Conservation (phyloP, 2,888 invertebrate species). For the Allophyes oxyacanthae region DNA sequence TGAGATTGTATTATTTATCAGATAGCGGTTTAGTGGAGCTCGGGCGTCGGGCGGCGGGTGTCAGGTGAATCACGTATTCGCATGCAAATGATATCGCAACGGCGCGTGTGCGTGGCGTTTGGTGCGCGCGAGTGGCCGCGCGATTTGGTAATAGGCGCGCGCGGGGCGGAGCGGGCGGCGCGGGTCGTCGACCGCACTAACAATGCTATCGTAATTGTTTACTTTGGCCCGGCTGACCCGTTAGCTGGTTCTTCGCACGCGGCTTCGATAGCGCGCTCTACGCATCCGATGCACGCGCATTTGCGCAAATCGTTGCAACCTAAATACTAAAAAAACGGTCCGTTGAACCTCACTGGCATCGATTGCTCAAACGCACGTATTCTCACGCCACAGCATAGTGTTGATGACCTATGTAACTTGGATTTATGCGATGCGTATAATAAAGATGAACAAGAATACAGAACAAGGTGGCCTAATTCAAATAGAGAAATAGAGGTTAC, state of each 20-base stretch:
- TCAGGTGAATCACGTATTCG: constrained; percentile 64
- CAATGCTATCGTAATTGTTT: constrained; percentile 85
- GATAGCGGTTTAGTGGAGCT: constrained; percentile 26
- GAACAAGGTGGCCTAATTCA: constrained; percentile 24
- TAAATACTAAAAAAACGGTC: constrained; percentile 72
- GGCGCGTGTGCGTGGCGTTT: constrained; percentile 50
- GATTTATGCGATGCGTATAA: constrained; percentile 32
- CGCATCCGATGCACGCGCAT: constrained; percentile 67
- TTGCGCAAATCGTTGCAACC: constrained; percentile 76
- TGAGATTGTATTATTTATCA: constrained; percentile 17
- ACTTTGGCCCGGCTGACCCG: constrained; percentile 77
- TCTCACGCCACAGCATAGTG: constrained; percentile 49
- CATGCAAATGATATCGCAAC: constrained; percentile 62
- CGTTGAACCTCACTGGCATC: constrained; percentile 56
- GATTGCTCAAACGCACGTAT: constrained; percentile 49
- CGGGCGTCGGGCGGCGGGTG: constrained; percentile 15
- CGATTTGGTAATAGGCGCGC: constrained; percentile 65
- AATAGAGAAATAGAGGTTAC: constrained; percentile 18
- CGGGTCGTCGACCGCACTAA: constrained; percentile 73
- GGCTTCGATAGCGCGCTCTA: constrained; percentile 54
- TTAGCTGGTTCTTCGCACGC: constrained; percentile 64
- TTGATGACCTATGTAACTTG: constrained; percentile 49
- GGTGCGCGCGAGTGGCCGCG: constrained; percentile 57
- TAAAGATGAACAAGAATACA: constrained; percentile 23
- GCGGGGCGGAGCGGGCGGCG: constrained; percentile 45